These are phyloP conservation scores for Oryzias melastigma DNA, from an alignment of 2,113 vertebrate genomes.

Conservation along the genomic window DNA sequence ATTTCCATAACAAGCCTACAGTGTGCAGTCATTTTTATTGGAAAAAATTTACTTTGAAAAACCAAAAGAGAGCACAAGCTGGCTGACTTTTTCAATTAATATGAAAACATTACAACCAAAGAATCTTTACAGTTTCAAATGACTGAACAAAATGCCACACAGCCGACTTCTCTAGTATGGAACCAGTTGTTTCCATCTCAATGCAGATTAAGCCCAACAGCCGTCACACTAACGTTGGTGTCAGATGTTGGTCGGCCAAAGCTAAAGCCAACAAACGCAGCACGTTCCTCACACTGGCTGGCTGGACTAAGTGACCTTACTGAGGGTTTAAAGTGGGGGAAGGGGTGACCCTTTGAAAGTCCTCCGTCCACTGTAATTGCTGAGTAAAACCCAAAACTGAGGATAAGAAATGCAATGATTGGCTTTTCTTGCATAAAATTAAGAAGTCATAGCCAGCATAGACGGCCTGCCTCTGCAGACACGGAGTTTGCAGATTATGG, in stretches of 20 bases:
- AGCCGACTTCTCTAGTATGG: conserved; percentile 49
- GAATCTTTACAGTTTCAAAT: conserved; percentile 10
- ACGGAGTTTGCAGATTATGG: conserved; percentile 42
- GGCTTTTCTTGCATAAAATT: conserved; percentile 43
- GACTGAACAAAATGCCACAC: conserved; percentile 38
- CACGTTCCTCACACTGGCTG: too few species aligned
- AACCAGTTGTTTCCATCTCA: conserved; percentile 73
- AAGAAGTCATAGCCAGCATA: conserved; percentile 32
- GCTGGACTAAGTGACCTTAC: conserved; percentile 49
- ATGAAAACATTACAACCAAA: too few species aligned
- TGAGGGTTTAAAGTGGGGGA: conserved; percentile 29
- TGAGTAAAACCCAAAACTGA: conserved; percentile 42
- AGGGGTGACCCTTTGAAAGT: conserved; percentile 41
- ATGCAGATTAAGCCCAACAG: conserved; percentile 56
- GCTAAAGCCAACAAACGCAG: too few species aligned
- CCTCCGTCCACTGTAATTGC: conserved; percentile 34
- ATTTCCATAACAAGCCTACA: conserved; percentile 47
- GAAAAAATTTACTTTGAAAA: background rate
- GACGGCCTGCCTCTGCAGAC: conserved; percentile 26
- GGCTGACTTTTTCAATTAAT: background rate
- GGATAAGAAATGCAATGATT: conserved; percentile 49
- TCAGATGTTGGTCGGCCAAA: too few species aligned
- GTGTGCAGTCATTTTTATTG: conserved; percentile 4
- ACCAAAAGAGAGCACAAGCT: background rate
- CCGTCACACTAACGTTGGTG: conserved; percentile 1